Base-by-base conservation (phyloP, 2,113 vertebrate genomes). In the Lampris megalopsis region DNA sequence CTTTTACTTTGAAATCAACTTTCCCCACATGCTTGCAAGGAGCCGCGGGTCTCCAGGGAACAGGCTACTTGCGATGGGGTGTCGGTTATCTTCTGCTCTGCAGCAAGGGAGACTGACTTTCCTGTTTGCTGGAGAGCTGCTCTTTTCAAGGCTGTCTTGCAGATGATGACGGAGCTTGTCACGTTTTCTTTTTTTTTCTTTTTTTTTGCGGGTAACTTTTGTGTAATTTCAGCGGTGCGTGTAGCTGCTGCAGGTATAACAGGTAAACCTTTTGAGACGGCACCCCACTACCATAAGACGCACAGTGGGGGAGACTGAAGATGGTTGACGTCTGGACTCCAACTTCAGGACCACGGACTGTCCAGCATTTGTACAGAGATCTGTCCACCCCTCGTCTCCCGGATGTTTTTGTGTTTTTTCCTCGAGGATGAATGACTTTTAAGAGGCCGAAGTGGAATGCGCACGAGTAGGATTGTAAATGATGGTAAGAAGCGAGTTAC, bases 281-380 rank as follows among this genome's bases (percentile, higher is more conserved):
- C n/a, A n/a, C n/a, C n/a, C n/a, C n/a, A n/a, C n/a, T n/a, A n/a
- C n/a, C n/a, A n/a, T n/a, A n/a, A n/a, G n/a, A n/a, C n/a, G n/a
- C n/a, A n/a, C n/a, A n/a, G n/a, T n/a, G n/a, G n/a, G n/a, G n/a
- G n/a, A n/a, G 24, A 24, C 36, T 6, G 37, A 7, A 40, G 57
- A 59, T 59, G 53, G 10, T 3, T 13, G 50, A 49, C 42, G 1
- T 60, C 35, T 50, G 10, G n/a, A 40, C 63, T 76, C 56, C 84
- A 85, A 53, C 84, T 81, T 88, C 82, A 87, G 85, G 85, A 89
- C 85, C 85, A 77, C 58, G 69, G 73, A 71, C 82, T 79, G 59
- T 81, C 83, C 75, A 35, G 62, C n/a, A 40, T 57, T 24, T 42
- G 57, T 4, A n/a, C 1, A 73, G 65, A 63, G 40, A 41, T 43